A percentile compares a stretch with the other conserved stretches of the same genome.
These are phyloP conservation scores for Hymenopus coronatus DNA, from an alignment of 2,888 invertebrate genomes.

Conservation along the genomic window DNA sequence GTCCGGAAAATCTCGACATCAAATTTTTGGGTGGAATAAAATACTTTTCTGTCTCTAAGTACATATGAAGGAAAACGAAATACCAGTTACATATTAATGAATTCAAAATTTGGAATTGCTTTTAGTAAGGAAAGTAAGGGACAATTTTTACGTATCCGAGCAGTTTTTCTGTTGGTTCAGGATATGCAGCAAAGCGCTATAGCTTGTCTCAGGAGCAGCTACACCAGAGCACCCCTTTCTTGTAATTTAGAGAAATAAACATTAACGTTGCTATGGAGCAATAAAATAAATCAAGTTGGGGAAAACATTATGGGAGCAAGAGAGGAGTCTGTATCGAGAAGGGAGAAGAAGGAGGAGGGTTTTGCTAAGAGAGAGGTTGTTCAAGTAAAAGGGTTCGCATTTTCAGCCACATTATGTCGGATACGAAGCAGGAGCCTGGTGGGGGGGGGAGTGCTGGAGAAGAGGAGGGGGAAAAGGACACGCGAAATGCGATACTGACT, in stretches of 20 bases:
- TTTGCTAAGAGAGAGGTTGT: slow-evolving; percentile 14
- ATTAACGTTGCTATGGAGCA: slow-evolving; percentile 56
- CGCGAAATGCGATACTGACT: slow-evolving; percentile 16
- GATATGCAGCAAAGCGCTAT: slow-evolving; percentile 6
- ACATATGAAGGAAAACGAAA: too few species aligned
- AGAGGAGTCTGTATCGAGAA: slow-evolving; percentile 17
- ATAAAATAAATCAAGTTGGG: slow-evolving; percentile 55
- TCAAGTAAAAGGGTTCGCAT: slow-evolving; percentile 20
- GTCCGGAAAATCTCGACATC: too few species aligned
- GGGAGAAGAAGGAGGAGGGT: slow-evolving; percentile 6
- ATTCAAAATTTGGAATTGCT: too few species aligned
- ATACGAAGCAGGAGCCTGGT: neutral
- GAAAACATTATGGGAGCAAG: slow-evolving; percentile 32
- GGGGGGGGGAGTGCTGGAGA: neutral
- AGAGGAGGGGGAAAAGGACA: neutral
- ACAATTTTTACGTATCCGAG: neutral
- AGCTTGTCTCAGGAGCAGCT: neutral
- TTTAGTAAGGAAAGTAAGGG: too few species aligned
- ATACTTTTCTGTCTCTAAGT: too few species aligned
- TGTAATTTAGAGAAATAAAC: slow-evolving; percentile 59
- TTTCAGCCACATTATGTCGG: slow-evolving; percentile 19
- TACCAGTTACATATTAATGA: too few species aligned
- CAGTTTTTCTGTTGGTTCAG: neutral
- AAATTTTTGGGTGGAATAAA: too few species aligned
- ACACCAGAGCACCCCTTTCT: slow-evolving; percentile 50